These are phyloP conservation scores for Perithous albicinctus DNA, from an alignment of 2,888 invertebrate genomes.

Conservation along the genomic window DNA sequence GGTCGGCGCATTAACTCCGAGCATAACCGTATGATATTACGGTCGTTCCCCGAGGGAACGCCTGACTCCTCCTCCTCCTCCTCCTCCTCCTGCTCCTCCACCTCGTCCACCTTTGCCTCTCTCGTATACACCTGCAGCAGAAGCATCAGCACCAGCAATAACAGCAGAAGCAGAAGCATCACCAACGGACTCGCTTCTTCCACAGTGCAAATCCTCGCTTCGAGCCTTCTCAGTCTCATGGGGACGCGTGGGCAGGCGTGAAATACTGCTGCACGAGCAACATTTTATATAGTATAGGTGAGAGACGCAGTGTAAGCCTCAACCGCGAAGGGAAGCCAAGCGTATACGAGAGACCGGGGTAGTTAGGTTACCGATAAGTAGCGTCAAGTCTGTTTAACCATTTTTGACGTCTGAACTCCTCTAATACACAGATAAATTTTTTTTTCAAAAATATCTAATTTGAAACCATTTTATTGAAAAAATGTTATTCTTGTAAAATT, in stretches of 20 bases:
- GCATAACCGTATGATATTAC: slow-evolving; percentile 79
- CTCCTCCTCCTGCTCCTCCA: slow-evolving; percentile 49
- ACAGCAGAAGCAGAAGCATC: slow-evolving; percentile 57
- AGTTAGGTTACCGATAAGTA: no score
- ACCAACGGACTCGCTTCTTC: slow-evolving; percentile 55
- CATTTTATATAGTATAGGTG: slow-evolving; percentile 73
- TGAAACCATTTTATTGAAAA: no score
- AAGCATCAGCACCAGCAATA: slow-evolving; percentile 48
- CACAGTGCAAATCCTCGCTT: slow-evolving; percentile 10
- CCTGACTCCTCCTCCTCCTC: slow-evolving; percentile 59
- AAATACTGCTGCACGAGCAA: slow-evolving; percentile 77
- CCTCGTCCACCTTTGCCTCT: slow-evolving; percentile 42
- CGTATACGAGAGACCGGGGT: no score
- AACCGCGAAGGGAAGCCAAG: slow-evolving; percentile 26
- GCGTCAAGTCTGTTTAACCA: no score
- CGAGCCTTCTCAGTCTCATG: slow-evolving; percentile 22
- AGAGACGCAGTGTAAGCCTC: not conserved
- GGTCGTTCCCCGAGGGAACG: slow-evolving; percentile 70
- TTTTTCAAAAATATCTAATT: no score
- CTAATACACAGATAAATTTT: no score
- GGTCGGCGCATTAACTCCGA: slow-evolving; percentile 74
- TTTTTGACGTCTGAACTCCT: no score
- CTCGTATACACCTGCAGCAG: slow-evolving; percentile 73
- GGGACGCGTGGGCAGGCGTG: slow-evolving; percentile 79
- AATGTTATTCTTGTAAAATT: no score